Conservation (phyloP, 35 echinoderm and acorn worm genomes). For the Ophioderma brevispina region DNA sequence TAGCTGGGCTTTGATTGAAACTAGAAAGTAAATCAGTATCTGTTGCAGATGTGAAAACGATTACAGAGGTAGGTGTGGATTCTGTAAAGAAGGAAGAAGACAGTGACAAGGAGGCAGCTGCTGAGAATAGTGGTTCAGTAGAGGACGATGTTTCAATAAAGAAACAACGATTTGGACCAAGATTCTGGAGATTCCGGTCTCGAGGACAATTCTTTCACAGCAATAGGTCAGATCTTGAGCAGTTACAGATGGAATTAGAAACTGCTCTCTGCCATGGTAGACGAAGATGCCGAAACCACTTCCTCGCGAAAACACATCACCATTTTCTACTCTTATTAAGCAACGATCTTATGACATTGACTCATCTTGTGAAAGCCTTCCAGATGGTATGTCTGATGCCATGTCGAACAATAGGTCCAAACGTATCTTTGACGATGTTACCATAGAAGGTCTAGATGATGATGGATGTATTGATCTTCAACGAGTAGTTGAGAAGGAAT, state of each 20-base stretch:
- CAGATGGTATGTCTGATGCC: not conserved
- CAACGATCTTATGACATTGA: not conserved
- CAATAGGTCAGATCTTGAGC: not conserved
- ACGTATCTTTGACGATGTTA: not conserved
- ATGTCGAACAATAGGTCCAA: not conserved
- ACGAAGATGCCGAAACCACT: not conserved
- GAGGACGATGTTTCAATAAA: not conserved
- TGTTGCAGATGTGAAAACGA: no score
- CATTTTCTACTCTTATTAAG: not conserved
- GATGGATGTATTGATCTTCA: not conserved
- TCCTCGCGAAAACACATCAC: not conserved
- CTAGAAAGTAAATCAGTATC: not conserved
- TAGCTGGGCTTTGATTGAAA: not conserved
- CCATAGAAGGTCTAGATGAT: not conserved
- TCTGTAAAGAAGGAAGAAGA: not conserved
- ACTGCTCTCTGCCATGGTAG: not conserved
- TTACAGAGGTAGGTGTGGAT: no score
- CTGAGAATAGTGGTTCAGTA: not conserved
- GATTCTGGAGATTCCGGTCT: not conserved
- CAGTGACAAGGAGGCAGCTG: not conserved
- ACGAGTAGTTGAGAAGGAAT: not conserved
- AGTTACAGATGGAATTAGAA: not conserved
- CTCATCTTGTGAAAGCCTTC: not conserved
- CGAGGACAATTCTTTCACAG: not conserved
- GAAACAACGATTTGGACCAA: not conserved